Evolutionary conservation across 2,113 vertebrate species (phyloP).

Genomic region (Corythaixoides concolor): DNA sequence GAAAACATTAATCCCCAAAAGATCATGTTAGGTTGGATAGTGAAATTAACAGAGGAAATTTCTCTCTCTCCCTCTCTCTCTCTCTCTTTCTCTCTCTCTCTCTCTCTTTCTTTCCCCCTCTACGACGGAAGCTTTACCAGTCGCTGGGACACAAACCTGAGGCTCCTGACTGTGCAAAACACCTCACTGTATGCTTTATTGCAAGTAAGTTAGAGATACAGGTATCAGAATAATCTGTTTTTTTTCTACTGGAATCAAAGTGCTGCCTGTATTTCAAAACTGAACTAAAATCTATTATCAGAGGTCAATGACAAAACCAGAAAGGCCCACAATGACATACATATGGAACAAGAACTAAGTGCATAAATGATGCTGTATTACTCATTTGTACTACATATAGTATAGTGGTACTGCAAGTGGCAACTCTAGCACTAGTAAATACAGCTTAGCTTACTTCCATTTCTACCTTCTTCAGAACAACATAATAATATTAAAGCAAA

Average conservation of each 20-base stretch:
- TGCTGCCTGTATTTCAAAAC: background rate
- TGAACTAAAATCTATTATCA: background rate
- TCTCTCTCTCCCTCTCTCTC: background rate
- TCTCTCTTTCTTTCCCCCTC: background rate
- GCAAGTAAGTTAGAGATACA: background rate
- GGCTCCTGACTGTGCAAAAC: background rate
- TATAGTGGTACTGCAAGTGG: background rate
- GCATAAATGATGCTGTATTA: background rate
- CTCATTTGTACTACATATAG: background rate
- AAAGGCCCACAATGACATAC: background rate
- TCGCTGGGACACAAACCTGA: fast-evolving
- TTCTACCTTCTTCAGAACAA: background rate
- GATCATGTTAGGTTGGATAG: background rate
- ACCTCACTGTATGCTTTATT: fast-evolving
- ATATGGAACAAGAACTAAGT: background rate
- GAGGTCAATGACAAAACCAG: background rate
- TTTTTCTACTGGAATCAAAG: background rate
- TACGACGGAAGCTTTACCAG: background rate
- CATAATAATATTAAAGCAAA: background rate
- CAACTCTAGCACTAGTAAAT: background rate
- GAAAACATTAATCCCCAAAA: background rate
- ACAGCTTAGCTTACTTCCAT: background rate
- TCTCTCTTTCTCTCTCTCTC: fast-evolving
- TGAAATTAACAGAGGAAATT: background rate
- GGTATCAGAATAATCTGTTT: background rate